A percentile compares a stretch with the other conserved stretches of the same genome.
phyloP scores from a whole-genome alignment of 2,113 vertebrate genomes.

The Porphyrio hochstetteri region DNA sequence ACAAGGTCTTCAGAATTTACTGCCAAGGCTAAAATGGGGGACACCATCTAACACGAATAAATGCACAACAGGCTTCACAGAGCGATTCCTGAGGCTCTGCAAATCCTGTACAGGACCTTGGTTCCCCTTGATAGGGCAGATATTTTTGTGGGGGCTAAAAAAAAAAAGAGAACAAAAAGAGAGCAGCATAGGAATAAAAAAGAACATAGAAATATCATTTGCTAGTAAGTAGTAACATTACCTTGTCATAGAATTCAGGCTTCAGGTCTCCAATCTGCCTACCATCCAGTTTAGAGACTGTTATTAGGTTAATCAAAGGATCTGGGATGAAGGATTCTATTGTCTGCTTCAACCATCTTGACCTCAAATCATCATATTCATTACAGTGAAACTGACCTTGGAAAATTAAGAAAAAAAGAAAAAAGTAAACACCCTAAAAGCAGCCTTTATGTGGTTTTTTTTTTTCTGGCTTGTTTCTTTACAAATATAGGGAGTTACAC shows the following conservation, averaged over 20 bases:
- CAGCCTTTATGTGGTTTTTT: not conserved
- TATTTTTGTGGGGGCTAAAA: not conserved
- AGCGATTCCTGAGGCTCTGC: not conserved
- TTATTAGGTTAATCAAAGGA: conserved; percentile 72
- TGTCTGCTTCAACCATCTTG: conserved; percentile 81
- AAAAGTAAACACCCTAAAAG: not conserved
- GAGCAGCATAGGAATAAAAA: not conserved
- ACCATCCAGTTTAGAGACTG: conserved; percentile 83
- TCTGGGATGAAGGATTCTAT: conserved; percentile 90
- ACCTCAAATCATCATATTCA: conserved; percentile 81
- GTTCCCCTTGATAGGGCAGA: not conserved
- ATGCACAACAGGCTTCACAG: not conserved
- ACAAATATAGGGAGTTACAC: not conserved
- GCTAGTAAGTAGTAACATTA: not conserved
- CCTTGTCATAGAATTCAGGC: conserved; percentile 83
- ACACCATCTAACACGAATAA: not conserved
- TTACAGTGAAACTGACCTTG: conserved; percentile 89
- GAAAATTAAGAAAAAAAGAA: not conserved
- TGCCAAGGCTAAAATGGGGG: not conserved
- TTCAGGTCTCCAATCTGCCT: conserved; percentile 78
- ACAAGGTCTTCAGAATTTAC: not conserved
- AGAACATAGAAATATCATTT: not conserved
- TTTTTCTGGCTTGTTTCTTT: not conserved
- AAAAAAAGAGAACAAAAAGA: not conserved
- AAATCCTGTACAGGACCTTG: not conserved